phyloP scores from a whole-genome alignment of 2,113 vertebrate genomes.

The Albula glossodonta region DNA sequence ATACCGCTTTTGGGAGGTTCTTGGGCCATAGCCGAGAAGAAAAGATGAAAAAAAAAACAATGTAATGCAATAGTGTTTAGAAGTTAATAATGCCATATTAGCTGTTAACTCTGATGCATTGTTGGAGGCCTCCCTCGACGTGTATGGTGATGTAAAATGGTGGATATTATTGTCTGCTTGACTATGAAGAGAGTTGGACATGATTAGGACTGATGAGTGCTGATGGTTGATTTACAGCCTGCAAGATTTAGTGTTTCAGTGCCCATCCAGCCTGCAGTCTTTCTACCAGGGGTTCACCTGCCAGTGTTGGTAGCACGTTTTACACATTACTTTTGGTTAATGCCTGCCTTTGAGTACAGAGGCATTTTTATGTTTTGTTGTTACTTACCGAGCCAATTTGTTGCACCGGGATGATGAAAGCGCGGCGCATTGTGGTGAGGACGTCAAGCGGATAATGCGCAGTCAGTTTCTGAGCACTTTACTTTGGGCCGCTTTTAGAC shows the following conservation, averaged over 20 bases:
- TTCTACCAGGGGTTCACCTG: not conserved
- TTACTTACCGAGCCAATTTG: not conserved
- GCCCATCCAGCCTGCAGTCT: not conserved
- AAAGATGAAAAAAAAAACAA: not conserved
- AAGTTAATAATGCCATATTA: not conserved
- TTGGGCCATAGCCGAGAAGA: not conserved
- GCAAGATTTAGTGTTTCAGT: too few species aligned
- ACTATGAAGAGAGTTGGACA: constrained; percentile 31
- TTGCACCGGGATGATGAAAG: not conserved
- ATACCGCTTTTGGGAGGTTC: not conserved
- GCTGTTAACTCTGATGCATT: not conserved
- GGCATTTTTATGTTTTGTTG: not conserved
- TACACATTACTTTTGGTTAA: not conserved
- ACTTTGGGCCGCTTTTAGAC: constrained; percentile 8
- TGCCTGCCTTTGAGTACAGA: not conserved
- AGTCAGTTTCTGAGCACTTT: not conserved
- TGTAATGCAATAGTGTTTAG: not conserved
- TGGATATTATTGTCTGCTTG: constrained; percentile 38
- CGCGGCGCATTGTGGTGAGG: not conserved
- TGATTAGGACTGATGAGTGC: constrained; percentile 44
- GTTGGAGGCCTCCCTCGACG: not conserved
- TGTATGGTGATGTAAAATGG: constrained; percentile 34
- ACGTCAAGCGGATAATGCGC: not conserved
- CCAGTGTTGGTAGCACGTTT: not conserved
- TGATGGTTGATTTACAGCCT: constrained; percentile 32